phyloP scores from a whole-genome alignment of 2,888 invertebrate species.

The Melolontha melolontha region DNA sequence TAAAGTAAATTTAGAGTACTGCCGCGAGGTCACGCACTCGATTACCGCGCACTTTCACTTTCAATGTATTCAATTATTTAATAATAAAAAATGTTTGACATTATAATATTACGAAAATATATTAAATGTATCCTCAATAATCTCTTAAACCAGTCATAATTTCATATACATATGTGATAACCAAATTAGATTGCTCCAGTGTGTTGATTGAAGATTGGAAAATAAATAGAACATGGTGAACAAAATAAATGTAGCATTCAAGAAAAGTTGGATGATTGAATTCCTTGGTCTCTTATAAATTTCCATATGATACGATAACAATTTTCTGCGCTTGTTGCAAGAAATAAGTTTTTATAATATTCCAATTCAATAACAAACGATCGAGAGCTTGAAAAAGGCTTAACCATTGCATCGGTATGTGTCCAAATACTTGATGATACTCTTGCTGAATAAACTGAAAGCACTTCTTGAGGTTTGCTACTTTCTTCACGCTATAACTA shows the following conservation, averaged over 20 bases:
- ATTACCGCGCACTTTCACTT: too few species aligned
- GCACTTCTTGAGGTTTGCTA: conserved; percentile 11
- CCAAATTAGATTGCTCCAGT: conserved; percentile 24
- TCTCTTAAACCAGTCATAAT: conserved; percentile 33
- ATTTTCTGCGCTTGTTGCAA: conserved; percentile 21
- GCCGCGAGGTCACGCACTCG: too few species aligned
- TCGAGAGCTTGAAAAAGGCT: conserved; percentile 18
- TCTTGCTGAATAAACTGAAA: conserved; percentile 27
- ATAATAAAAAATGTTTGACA: too few species aligned
- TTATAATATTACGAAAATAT: too few species aligned
- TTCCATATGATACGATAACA: conserved; percentile 25
- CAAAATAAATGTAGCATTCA: not conserved
- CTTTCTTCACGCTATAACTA: conserved; percentile 24
- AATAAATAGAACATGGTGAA: too few species aligned
- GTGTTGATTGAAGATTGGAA: conserved; percentile 18
- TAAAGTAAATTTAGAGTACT: too few species aligned
- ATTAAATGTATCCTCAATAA: too few species aligned
- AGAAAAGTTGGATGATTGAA: conserved; percentile 16
- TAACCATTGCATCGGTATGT: conserved; percentile 23
- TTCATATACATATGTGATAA: conserved; percentile 22
- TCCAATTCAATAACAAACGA: conserved; percentile 20
- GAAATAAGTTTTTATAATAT: conserved; percentile 19
- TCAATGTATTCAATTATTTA: too few species aligned
- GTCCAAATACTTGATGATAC: conserved; percentile 12
- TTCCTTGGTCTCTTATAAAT: conserved; percentile 23